Conservation (phyloP, 1,140 invertebrate species). For the Aethina tumida region DNA sequence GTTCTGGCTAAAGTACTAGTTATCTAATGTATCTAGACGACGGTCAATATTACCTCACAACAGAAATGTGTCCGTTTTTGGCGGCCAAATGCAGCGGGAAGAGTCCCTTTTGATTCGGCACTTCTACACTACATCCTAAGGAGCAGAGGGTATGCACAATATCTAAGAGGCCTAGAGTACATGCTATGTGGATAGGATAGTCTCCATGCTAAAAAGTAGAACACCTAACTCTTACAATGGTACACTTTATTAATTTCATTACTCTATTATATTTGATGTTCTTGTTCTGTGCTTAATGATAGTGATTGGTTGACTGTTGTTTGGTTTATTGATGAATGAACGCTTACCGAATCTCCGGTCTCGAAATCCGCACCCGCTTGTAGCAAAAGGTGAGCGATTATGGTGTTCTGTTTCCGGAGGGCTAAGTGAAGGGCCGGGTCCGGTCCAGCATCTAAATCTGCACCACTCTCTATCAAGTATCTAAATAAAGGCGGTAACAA, state of each 20-base stretch:
- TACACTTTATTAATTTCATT: slow-evolving; percentile 1
- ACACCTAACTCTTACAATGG: not conserved
- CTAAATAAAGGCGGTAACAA: slow-evolving; percentile 19
- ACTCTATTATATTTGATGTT: too few species aligned
- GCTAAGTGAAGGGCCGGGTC: slow-evolving; percentile 55
- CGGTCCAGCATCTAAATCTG: slow-evolving; percentile 43
- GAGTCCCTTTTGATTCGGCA: slow-evolving; percentile 53
- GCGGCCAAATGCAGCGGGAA: slow-evolving; percentile 68
- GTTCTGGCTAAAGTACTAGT: too few species aligned
- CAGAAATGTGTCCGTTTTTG: slow-evolving; percentile 61
- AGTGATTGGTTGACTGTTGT: too few species aligned
- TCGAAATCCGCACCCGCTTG: slow-evolving; percentile 63
- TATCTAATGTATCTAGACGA: too few species aligned
- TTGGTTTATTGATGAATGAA: not conserved
- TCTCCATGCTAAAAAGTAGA: slow-evolving; percentile 53
- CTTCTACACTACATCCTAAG: slow-evolving; percentile 61
- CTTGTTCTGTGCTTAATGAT: too few species aligned
- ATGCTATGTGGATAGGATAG: slow-evolving; percentile 64
- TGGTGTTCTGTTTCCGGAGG: slow-evolving; percentile 45
- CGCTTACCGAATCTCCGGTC: slow-evolving; percentile 51
- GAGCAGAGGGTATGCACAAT: slow-evolving; percentile 67
- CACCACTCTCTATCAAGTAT: slow-evolving; percentile 49
- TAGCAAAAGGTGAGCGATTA: slow-evolving; percentile 52
- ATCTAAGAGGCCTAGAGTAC: slow-evolving; percentile 53
- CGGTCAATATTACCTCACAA: slow-evolving; percentile 46